phyloP scores from a whole-genome alignment of 1,140 invertebrate genomes.

The Drosophila saltans region DNA sequence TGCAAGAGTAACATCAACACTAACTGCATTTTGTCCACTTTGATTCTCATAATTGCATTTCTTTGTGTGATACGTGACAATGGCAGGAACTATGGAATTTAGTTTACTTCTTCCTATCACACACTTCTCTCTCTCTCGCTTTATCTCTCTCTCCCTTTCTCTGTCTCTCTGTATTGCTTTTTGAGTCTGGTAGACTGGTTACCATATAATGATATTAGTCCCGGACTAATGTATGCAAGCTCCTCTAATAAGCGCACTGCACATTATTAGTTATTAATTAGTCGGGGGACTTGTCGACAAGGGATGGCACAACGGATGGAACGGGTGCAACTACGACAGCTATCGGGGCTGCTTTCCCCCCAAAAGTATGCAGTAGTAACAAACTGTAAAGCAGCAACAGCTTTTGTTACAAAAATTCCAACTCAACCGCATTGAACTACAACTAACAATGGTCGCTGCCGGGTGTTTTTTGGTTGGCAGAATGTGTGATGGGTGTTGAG shows the following conservation, averaged over 20 bases:
- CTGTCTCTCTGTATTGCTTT: neutral
- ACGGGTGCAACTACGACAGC: too few species aligned
- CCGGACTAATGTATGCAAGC: constrained; percentile 71
- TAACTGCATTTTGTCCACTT: constrained; percentile 73
- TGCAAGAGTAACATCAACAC: neutral
- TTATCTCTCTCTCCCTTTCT: neutral
- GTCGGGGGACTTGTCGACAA: constrained; percentile 54
- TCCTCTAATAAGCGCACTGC: constrained; percentile 76
- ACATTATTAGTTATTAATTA: constrained; percentile 81
- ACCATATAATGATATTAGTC: constrained; percentile 71
- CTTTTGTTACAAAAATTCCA: constrained; percentile 50
- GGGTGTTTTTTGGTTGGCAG: constrained; percentile 33
- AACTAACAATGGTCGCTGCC: constrained; percentile 47
- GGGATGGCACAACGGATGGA: neutral
- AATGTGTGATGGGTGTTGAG: constrained; percentile 24
- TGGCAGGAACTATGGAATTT: constrained; percentile 43
- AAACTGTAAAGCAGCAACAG: neutral
- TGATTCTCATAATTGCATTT: constrained; percentile 79
- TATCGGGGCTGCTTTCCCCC: neutral
- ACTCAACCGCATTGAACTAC: constrained; percentile 44
- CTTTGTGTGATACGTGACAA: constrained; percentile 56
- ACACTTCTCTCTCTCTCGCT: neutral
- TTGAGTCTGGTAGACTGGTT: constrained; percentile 12
- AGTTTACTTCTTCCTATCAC: neutral
- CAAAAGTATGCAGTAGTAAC: constrained; percentile 20